Percentiles rank a stretch among this genome's conserved stretches.
Conservation (phyloP, 2,888 invertebrate genomes). For the Lumbricus terrestris region DNA sequence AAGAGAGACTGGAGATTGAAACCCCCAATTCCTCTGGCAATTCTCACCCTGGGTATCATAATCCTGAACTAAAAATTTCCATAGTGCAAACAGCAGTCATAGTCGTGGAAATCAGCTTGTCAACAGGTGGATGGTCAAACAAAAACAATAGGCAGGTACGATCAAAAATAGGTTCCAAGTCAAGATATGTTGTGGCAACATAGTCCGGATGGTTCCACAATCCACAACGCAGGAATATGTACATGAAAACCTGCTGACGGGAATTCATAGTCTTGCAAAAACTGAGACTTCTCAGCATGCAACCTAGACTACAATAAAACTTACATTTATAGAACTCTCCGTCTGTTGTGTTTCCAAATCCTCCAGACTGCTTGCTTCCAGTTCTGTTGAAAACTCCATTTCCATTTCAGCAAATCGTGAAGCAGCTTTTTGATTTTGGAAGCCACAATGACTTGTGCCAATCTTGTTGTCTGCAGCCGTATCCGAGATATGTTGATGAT, state of each 20-base stretch:
- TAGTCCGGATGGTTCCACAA: background rate
- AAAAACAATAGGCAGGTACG: no score
- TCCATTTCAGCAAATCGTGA: background rate
- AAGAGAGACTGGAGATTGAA: no score
- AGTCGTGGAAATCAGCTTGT: no score
- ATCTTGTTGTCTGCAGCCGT: background rate
- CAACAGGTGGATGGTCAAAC: no score
- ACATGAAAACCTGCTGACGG: background rate
- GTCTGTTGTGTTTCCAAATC: background rate
- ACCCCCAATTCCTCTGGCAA: no score
- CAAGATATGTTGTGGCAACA: background rate
- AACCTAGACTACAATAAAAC: background rate
- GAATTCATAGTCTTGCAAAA: background rate
- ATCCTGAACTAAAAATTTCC: no score
- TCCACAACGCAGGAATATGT: background rate
- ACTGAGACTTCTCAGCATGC: background rate
- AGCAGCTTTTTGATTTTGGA: background rate
- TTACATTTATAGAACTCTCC: background rate
- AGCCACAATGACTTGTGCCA: background rate
- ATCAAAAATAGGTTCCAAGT: no score
- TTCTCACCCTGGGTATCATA: no score
- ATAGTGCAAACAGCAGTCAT: no score
- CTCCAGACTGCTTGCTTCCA: conserved; percentile 3
- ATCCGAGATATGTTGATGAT: background rate
- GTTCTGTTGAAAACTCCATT: background rate